Conservation (phyloP, 92 coral and sea anemone species). For the Epizoanthus scotinus region DNA sequence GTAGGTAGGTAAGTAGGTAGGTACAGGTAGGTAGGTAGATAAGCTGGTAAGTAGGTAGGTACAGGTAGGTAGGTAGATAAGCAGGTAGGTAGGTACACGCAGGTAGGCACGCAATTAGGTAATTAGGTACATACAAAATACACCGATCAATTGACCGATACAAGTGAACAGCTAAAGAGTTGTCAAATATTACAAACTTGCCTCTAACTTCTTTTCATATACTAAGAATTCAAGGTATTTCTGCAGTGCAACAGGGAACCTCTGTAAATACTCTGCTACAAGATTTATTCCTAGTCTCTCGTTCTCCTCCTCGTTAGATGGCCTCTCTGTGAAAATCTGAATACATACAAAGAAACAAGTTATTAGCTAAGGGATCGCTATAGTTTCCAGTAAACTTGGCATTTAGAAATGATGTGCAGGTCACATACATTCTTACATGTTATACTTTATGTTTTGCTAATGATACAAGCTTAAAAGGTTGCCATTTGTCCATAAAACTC, state of each 20-base stretch:
- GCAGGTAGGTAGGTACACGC: no score
- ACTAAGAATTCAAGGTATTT: conserved; percentile 84
- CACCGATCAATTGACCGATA: background rate
- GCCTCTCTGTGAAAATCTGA: conserved; percentile 82
- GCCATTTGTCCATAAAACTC: no score
- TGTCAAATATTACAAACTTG: conserved; percentile 26
- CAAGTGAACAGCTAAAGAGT: background rate
- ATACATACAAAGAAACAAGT: background rate
- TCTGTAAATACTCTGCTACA: conserved; percentile 89
- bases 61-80: no score
- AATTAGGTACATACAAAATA: background rate
- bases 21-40: no score
- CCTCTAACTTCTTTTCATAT: conserved; percentile 78
- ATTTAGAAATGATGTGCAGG: no score
- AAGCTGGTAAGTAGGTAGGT: no score
- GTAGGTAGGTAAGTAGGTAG: no score
- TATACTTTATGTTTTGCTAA: no score
- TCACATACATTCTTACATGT: no score
- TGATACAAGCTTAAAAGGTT: no score
- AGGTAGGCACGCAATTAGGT: no score
- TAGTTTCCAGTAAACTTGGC: no score
- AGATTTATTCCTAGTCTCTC: conserved; percentile 73
- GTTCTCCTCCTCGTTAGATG: conserved; percentile 55
- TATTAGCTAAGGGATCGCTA: background rate
- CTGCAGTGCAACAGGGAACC: conserved; percentile 77